Evolutionary conservation across 2,888 invertebrate genomes (phyloP).

Genomic region (Scaptomyza caliginosa): DNA sequence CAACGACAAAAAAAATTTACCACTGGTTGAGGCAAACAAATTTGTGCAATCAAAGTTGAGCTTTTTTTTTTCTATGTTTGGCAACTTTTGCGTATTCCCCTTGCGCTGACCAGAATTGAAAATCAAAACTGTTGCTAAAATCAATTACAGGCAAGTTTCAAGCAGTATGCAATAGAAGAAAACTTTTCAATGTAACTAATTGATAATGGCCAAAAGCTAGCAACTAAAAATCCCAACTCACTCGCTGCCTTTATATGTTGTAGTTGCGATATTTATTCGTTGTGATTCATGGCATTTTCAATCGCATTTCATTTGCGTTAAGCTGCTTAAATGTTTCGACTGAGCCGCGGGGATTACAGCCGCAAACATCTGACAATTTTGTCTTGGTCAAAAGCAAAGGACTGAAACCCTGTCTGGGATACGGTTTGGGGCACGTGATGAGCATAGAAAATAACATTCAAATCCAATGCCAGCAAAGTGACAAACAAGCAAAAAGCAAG

Average conservation of each 20-base stretch:
- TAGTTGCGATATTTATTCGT: slow-evolving; percentile 9
- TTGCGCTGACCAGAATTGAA: slow-evolving; percentile 33
- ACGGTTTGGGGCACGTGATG: slow-evolving; percentile 54
- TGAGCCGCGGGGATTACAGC: slow-evolving; percentile 63
- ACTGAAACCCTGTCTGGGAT: background rate
- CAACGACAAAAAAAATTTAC: slow-evolving; percentile 32
- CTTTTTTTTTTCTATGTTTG: slow-evolving; percentile 28
- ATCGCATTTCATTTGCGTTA: slow-evolving; percentile 66
- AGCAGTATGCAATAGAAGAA: slow-evolving; percentile 1
- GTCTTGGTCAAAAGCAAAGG: background rate
- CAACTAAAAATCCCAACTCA: background rate
- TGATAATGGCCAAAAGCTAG: slow-evolving; percentile 22
- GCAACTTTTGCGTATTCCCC: slow-evolving; percentile 25
- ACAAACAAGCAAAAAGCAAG: slow-evolving; percentile 56
- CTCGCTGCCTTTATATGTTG: slow-evolving; percentile 6
- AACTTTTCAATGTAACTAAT: slow-evolving; percentile 43
- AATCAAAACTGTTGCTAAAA: slow-evolving; percentile 65
- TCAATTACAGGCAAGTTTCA: slow-evolving; percentile 57
- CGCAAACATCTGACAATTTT: slow-evolving; percentile 40
- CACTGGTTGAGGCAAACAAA: slow-evolving; percentile 55
- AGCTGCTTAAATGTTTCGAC: slow-evolving; percentile 70
- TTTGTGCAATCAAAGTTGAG: slow-evolving; percentile 74
- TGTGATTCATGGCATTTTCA: slow-evolving; percentile 58
- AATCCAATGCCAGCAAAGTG: slow-evolving; percentile 55
- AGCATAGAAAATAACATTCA: slow-evolving; percentile 70